These are phyloP conservation scores for Thinocorus orbignyianus DNA, from an alignment of 2,113 vertebrate species.

Conservation along the genomic window DNA sequence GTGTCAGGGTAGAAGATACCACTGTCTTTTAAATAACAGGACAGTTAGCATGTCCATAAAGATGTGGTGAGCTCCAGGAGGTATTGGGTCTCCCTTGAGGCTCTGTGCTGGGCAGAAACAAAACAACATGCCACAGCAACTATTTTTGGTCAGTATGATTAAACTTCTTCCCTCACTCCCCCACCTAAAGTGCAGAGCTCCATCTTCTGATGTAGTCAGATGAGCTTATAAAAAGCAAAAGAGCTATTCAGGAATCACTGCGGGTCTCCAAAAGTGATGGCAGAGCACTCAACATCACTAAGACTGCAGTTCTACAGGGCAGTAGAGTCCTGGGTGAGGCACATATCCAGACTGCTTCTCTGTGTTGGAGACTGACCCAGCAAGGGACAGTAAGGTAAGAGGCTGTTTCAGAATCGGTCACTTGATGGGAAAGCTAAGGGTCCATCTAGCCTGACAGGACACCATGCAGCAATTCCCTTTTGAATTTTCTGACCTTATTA, in stretches of 20 bases:
- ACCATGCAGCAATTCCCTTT: neutral
- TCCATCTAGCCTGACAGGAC: neutral
- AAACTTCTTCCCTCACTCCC: neutral
- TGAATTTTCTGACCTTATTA: neutral
- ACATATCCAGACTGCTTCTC: neutral
- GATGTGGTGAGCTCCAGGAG: neutral
- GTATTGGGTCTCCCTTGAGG: neutral
- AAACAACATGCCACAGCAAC: neutral
- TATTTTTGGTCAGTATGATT: neutral
- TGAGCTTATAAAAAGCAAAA: neutral
- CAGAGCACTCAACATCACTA: neutral
- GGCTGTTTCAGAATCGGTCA: neutral
- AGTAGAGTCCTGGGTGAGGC: neutral
- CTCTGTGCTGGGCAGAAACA: neutral
- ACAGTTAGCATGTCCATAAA: neutral
- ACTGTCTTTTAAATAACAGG: neutral
- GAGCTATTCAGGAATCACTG: neutral
- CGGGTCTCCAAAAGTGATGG: neutral
- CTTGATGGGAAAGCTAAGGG: neutral
- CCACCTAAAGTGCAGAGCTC: neutral
- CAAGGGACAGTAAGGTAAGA: neutral
- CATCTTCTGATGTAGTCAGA: neutral
- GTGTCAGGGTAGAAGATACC: neutral
- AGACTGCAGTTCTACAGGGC: neutral
- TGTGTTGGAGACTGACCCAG: neutral